These are phyloP conservation scores for Trichogramma evanescens DNA, from an alignment of 2,888 invertebrate genomes.

Conservation along the genomic window DNA sequence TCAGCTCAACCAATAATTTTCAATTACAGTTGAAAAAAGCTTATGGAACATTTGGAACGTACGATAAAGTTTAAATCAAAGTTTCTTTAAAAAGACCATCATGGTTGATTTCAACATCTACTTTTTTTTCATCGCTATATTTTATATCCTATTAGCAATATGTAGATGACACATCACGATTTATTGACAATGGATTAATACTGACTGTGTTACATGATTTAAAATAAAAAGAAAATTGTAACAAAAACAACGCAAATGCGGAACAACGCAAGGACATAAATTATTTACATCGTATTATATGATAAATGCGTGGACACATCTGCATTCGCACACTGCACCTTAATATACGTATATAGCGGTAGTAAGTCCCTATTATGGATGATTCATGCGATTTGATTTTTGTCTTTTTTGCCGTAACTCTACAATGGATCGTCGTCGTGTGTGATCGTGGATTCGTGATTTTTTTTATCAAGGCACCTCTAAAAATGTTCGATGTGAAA, in stretches of 20 bases:
- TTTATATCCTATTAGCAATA: conserved; percentile 22
- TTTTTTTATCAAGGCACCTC: conserved; percentile 22
- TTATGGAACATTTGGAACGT: not conserved
- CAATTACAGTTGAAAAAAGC: conserved; percentile 9
- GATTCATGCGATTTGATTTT: conserved; percentile 9
- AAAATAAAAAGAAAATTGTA: conserved; percentile 5
- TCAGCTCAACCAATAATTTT: not conserved
- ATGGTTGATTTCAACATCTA: conserved; percentile 31
- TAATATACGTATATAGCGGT: not conserved
- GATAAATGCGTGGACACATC: not conserved
- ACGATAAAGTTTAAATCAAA: not conserved
- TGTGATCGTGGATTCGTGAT: not conserved
- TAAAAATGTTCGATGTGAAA: conserved; percentile 20
- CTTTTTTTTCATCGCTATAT: conserved; percentile 35
- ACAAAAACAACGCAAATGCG: too few species aligned
- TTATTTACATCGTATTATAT: too few species aligned
- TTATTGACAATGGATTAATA: conserved; percentile 36
- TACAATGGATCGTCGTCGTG: conserved; percentile 9
- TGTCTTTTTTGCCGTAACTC: conserved; percentile 3
- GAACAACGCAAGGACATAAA: too few species aligned
- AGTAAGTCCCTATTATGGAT: conserved; percentile 6
- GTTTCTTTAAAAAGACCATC: conserved; percentile 33
- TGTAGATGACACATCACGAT: conserved; percentile 29
- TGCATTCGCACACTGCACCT: conserved; percentile 5
- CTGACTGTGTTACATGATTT: conserved; percentile 26